Evolutionary conservation across 2,797 vertebrate species (phyloP).

Genomic region (Enteromius unitaeniatus): DNA sequence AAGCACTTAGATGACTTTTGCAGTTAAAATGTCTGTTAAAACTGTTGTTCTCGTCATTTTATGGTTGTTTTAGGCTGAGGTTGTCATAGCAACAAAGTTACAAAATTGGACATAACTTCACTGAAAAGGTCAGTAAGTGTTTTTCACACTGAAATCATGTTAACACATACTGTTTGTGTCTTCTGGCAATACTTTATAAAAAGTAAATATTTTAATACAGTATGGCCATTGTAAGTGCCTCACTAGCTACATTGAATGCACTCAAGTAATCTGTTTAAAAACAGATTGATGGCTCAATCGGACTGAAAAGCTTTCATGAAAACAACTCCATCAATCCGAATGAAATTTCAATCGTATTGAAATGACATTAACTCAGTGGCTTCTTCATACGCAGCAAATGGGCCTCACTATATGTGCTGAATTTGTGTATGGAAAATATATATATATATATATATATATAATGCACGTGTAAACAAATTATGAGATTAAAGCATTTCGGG

Average conservation of each 20-base stretch:
- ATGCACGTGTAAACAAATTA: not conserved
- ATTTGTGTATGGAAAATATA: not conserved
- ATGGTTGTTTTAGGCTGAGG: not conserved
- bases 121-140: not conserved
- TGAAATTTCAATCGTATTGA: not conserved
- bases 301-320: not conserved
- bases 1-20: not conserved
- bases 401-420: not conserved
- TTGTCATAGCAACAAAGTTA: conserved; percentile 14
- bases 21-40: not conserved
- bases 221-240: not conserved
- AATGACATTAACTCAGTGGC: not conserved
- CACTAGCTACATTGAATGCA: not conserved
- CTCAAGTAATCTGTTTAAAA: not conserved
- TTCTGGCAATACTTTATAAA: not conserved
- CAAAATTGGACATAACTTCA: not conserved
- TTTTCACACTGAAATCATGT: not conserved
- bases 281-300: not conserved
- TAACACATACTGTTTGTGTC: not conserved
- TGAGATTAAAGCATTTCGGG: not conserved
- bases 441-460: not conserved
- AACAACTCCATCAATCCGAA: not conserved
- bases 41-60: not conserved
- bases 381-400: not conserved
- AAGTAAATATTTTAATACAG: not conserved